Conservation (phyloP, 1,140 invertebrate species). For the Drosophila gunungcola region DNA sequence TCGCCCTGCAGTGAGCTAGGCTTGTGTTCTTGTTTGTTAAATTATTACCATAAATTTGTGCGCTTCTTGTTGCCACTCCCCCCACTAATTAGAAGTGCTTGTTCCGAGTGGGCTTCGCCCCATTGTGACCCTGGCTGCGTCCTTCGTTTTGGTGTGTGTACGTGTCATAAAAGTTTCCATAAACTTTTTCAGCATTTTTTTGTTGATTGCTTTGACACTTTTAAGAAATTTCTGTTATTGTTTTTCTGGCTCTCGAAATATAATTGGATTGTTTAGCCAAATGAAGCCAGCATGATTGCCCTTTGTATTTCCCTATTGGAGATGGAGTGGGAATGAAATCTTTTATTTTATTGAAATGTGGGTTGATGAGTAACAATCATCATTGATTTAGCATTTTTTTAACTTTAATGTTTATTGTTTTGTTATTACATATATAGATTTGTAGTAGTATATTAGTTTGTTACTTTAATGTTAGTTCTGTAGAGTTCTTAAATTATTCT, state of each 20-base stretch:
- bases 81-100: conserved; percentile 74
- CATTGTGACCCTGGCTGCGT: conserved; percentile 18
- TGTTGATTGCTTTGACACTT: conserved; percentile 81
- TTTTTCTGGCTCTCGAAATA: conserved; percentile 39
- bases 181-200: conserved; percentile 58
- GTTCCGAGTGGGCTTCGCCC: conserved; percentile 50
- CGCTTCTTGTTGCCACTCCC: conserved; percentile 18
- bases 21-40: conserved; percentile 41
- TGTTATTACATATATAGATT: too few species aligned
- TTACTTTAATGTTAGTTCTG: too few species aligned
- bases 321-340: background rate
- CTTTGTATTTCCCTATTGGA: conserved; percentile 20
- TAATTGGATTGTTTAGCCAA: conserved; percentile 75
- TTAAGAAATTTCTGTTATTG: conserved; percentile 52
- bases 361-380: too few species aligned
- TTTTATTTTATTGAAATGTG: background rate
- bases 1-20: conserved; percentile 4
- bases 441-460: too few species aligned
- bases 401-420: too few species aligned
- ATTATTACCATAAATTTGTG: conserved; percentile 79
- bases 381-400: too few species aligned
- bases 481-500: too few species aligned
- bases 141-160: conserved; percentile 40
- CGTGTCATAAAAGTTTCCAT: conserved; percentile 66
- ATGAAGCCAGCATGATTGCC: conserved; percentile 65